Percentiles rank a stretch among this genome's conserved stretches.
phyloP scores from a whole-genome alignment of 2,888 invertebrate genomes.

The Belgica antarctica region DNA sequence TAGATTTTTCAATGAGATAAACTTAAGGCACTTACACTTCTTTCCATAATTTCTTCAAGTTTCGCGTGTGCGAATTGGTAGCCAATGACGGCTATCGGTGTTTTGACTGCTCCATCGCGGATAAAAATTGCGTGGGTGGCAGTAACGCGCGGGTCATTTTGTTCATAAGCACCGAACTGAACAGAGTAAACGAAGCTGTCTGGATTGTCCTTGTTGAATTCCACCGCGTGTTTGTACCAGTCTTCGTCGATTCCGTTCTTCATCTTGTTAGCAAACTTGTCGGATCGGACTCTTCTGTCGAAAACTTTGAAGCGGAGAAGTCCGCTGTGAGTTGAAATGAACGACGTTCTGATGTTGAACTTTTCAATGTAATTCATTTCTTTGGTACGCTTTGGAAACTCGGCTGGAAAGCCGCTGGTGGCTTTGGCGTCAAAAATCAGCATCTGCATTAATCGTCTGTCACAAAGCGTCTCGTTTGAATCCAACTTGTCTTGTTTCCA shows the following conservation, averaged over 20 bases:
- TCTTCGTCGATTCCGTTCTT: slow-evolving; percentile 63
- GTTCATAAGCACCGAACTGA: slow-evolving; percentile 59
- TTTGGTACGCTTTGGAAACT: slow-evolving; percentile 51
- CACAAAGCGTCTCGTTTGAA: slow-evolving; percentile 55
- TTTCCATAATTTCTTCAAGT: slow-evolving; percentile 60
- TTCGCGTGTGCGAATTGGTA: slow-evolving; percentile 63
- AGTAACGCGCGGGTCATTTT: slow-evolving; percentile 59
- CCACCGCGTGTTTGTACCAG: slow-evolving; percentile 66
- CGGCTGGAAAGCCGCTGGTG: slow-evolving; percentile 62
- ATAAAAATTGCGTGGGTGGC: slow-evolving; percentile 64
- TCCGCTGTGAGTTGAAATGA: slow-evolving; percentile 68
- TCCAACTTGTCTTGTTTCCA: slow-evolving; percentile 24
- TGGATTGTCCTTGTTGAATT: slow-evolving; percentile 59
- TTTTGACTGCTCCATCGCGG: slow-evolving; percentile 48
- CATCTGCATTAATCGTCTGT: slow-evolving; percentile 62
- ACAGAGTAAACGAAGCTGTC: slow-evolving; percentile 64
- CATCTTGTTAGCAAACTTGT: slow-evolving; percentile 59
- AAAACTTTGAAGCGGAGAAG: slow-evolving; percentile 66
- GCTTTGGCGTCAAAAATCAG: slow-evolving; percentile 66
- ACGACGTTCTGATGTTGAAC: slow-evolving; percentile 61
- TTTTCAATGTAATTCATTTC: slow-evolving; percentile 55
- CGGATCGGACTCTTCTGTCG: slow-evolving; percentile 52
- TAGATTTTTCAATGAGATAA: not conserved
- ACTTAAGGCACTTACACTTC: slow-evolving; percentile 55
- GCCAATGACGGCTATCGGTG: slow-evolving; percentile 54